Evolutionary conservation across 2,797 vertebrate species (phyloP).

Genomic region (Euphonia xanthogaster): DNA sequence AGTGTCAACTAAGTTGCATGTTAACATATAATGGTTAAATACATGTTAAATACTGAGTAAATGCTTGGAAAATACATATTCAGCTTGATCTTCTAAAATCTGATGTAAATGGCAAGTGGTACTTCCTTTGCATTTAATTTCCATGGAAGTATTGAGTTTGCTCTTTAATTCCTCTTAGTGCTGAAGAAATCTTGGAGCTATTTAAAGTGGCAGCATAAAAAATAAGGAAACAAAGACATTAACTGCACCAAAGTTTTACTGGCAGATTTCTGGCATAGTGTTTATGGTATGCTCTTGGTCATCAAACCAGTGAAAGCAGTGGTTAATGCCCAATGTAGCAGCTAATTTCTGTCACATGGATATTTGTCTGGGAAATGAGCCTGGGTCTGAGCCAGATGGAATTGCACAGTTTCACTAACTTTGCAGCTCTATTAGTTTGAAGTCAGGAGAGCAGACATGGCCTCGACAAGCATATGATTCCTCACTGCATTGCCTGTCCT

Average conservation of each 20-base stretch:
- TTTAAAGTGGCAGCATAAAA: background rate
- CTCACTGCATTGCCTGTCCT: background rate
- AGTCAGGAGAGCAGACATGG: slow-evolving; percentile 14
- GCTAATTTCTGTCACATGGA: slow-evolving; percentile 35
- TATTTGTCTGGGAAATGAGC: slow-evolving; percentile 26
- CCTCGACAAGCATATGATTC: slow-evolving; percentile 31
- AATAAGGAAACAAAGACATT: background rate
- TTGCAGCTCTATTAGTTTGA: slow-evolving; percentile 31
- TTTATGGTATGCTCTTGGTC: background rate
- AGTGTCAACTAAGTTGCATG: background rate
- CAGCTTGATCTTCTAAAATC: background rate
- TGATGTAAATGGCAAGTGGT: background rate
- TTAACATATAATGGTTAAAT: background rate
- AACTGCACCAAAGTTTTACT: background rate
- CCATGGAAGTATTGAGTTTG: background rate
- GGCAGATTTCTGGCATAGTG: background rate
- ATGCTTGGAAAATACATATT: background rate
- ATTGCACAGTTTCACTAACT: background rate
- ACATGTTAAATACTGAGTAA: background rate
- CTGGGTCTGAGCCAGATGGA: background rate
- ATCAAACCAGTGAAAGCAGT: background rate
- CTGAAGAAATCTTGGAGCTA: background rate
- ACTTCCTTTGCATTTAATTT: background rate
- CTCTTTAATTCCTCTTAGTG: background rate
- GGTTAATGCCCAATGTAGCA: background rate